phyloP scores from a whole-genome alignment of 2,113 vertebrate species.

The Gobio gobio region DNA sequence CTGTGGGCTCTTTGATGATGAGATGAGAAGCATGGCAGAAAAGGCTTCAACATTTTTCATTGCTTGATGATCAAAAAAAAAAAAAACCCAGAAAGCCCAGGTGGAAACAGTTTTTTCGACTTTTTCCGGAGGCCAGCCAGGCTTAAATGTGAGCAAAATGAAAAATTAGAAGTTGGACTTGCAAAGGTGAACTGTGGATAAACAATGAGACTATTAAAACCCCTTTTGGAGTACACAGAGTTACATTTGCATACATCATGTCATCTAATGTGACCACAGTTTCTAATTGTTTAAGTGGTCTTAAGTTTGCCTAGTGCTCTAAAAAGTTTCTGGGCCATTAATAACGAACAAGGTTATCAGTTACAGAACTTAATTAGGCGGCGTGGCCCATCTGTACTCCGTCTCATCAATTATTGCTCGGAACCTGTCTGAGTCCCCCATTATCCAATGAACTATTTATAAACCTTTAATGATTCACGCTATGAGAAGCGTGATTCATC shows the following conservation, averaged over 20 bases:
- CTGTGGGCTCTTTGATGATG: constrained; percentile 47
- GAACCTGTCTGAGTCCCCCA: constrained; percentile 45
- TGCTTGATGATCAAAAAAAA: constrained; percentile 26
- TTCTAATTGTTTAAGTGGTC: constrained; percentile 6
- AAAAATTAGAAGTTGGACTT: not conserved
- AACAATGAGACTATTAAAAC: not conserved
- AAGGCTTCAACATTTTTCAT: constrained; percentile 29
- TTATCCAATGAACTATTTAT: constrained; percentile 60
- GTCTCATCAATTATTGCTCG: constrained; percentile 63
- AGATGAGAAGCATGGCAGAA: constrained; percentile 41
- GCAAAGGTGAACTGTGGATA: not conserved
- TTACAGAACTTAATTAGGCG: constrained; percentile 57
- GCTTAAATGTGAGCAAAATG: constrained; percentile 9
- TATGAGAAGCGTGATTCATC: constrained; percentile 42
- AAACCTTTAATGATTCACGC: constrained; percentile 61
- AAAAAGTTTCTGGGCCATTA: constrained; percentile 38
- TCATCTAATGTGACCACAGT: not conserved
- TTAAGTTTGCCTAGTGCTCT: constrained; percentile 1
- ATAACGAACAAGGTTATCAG: constrained; percentile 50
- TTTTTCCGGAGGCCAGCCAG: not conserved
- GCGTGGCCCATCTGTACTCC: constrained; percentile 50
- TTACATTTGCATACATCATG: not conserved
- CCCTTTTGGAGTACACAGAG: not conserved
- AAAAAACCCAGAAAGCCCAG: constrained; percentile 30
- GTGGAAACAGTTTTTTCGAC: not conserved